Base-by-base conservation (phyloP, 1,140 invertebrate genomes). In the Aphelenchoides avenae region DNA sequence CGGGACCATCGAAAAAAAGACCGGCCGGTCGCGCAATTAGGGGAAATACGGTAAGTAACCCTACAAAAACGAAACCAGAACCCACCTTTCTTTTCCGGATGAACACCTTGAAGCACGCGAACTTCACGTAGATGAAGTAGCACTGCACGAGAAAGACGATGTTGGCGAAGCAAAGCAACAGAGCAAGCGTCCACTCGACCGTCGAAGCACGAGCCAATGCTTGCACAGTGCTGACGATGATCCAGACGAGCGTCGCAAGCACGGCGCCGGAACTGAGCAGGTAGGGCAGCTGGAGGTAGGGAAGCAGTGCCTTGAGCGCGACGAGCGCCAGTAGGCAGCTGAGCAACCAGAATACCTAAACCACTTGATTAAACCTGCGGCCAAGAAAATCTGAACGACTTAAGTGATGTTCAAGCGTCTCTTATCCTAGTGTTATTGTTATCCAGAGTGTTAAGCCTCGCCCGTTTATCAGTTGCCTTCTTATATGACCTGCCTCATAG, bases 61-160 rank as follows among this genome's bases (percentile, higher is more conserved):
- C n/a, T n/a, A n/a, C n/a, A n/a, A n/a, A n/a, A n/a, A n/a, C n/a
- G n/a, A n/a, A n/a, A n/a, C n/a, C n/a, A n/a, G n/a, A n/a, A n/a
- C 53, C 15, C 15, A 56, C 53, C 53, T 56, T 56, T 40, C 53
- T 22, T 61, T 56, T 56, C 5, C 53, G 55, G 52, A 56, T 63
- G 7, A 56, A 56, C 24, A 49, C 22, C 24, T 60, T 61, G 36
- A 56, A 56, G 42, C 53, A 63, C 6, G 27, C 30, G n/a, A 56
- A 20, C 24, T 56, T 56, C 6, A 56, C 42, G 29, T 56, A 56
- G 15, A 56, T 26, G 29, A 56, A 56, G 55, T 60, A 56, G n/a
- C 34, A n/a, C 29, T 56, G 53, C 44, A 39, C 27, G 2, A 56
- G 22, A 15, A 56, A 44, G 4, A 58, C 33, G 27, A 56, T 7